phyloP scores from a whole-genome alignment of 1,140 invertebrate genomes.

The Aphelenchoides avenae region DNA sequence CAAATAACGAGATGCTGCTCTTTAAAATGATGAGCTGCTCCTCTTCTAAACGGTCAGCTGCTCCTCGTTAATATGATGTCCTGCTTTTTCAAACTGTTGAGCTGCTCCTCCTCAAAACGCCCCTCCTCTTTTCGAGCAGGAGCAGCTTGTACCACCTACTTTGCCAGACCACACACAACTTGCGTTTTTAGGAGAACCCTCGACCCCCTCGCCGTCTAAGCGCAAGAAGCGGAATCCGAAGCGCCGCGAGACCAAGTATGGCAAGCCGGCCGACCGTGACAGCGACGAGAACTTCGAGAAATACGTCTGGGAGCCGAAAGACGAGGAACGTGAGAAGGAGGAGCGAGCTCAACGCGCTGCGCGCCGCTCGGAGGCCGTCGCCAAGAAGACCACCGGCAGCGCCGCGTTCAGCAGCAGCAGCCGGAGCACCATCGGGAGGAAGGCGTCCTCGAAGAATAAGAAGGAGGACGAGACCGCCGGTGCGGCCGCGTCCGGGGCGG shows the following conservation, averaged over 20 bases:
- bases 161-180: not conserved
- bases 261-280: constrained; percentile 5
- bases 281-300: no score
- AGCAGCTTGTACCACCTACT: constrained; percentile 7
- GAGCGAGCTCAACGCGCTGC: no score
- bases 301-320: constrained; percentile 5
- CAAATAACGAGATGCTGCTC: no score
- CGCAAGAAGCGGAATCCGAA: constrained; percentile 14
- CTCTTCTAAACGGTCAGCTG: no score
- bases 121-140: not conserved
- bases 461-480: constrained; percentile 68
- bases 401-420: constrained; percentile 4
- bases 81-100: no score
- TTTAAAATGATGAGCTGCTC: not conserved
- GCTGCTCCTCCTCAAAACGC: no score
- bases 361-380: constrained; percentile 7
- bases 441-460: no score
- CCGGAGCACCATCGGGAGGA: constrained; percentile 90
- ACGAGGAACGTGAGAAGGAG: not conserved
- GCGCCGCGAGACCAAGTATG: constrained; percentile 15
- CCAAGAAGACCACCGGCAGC: constrained; percentile 9
- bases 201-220: constrained; percentile 11
- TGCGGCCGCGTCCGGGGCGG: constrained; percentile 9
- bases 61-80: no score
- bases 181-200: constrained; percentile 16